These are phyloP conservation scores for Andinoacara biseriatus DNA, from an alignment of 2,113 vertebrate genomes.

Conservation along the genomic window DNA sequence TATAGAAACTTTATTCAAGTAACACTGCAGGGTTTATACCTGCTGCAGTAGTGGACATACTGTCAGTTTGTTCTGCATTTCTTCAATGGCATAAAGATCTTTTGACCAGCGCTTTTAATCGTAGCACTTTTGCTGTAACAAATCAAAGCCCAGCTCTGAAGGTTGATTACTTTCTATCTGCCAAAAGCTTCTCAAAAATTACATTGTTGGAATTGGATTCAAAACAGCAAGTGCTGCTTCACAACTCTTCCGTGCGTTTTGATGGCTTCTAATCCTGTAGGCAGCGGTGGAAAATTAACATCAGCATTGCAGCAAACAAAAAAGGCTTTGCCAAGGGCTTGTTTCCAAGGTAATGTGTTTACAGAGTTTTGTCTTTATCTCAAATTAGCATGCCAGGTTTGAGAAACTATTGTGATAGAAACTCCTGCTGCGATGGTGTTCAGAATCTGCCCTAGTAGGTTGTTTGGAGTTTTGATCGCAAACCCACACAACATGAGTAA, in stretches of 20 bases:
- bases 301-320: conserved; percentile 19
- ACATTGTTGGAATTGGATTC: neutral
- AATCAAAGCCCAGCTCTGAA: neutral
- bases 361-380: conserved; percentile 30
- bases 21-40: neutral
- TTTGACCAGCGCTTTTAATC: neutral
- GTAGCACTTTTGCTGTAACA: neutral
- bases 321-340: conserved; percentile 15
- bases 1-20: neutral
- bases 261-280: conserved; percentile 21
- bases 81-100: neutral
- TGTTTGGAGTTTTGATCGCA: conserved; percentile 22
- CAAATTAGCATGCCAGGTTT: conserved; percentile 18
- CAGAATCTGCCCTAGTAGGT: neutral
- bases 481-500: conserved; percentile 38
- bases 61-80: neutral
- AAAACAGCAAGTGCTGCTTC: neutral
- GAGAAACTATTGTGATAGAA: conserved; percentile 4
- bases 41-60: neutral
- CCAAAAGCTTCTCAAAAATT: neutral
- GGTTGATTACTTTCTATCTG: neutral
- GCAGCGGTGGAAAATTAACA: conserved; percentile 26
- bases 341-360: conserved; percentile 49
- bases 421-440: neutral
- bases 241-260: neutral